Evolutionary conservation across 2,797 vertebrate species (phyloP).

Genomic region (Acipenser oxyrinchus): DNA sequence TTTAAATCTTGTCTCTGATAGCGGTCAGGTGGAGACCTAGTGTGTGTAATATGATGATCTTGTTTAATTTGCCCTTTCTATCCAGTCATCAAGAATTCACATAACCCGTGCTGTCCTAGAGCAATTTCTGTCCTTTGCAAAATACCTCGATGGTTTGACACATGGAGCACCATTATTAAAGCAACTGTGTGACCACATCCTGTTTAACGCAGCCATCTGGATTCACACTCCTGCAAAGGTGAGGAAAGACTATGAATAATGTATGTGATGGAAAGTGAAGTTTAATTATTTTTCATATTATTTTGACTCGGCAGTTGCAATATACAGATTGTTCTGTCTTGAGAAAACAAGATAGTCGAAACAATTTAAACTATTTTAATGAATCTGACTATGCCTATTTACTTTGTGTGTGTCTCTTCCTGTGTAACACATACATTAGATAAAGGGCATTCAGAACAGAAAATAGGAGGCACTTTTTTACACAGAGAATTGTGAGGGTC

Average conservation of each 20-base stretch:
- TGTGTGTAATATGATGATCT: no score
- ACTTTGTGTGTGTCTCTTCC: conserved; percentile 5
- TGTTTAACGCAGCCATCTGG: conserved; percentile 93
- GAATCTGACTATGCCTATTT: conserved; percentile 19
- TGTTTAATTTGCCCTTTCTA: not conserved
- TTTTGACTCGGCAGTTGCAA: no score
- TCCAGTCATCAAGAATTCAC: conserved; percentile 86
- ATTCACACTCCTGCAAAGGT: conserved; percentile 98
- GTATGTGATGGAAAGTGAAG: conserved; percentile 3
- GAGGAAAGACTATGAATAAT: conserved; percentile 17
- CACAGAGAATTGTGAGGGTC: no score
- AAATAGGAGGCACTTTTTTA: no score
- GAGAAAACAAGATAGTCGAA: no score
- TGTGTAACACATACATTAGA: not conserved
- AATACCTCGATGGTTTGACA: conserved; percentile 90
- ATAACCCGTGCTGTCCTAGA: conserved; percentile 90
- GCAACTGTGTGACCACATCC: conserved; percentile 85
- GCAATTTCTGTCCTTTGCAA: conserved; percentile 93
- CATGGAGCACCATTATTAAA: conserved; percentile 91
- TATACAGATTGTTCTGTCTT: no score
- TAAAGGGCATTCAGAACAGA: no score
- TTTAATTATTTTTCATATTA: no score
- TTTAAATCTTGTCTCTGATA: no score
- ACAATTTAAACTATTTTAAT: not conserved
- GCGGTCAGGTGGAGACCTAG: no score